These are phyloP conservation scores for Troides helena DNA, from an alignment of 2,888 invertebrate species.

Conservation along the genomic window DNA sequence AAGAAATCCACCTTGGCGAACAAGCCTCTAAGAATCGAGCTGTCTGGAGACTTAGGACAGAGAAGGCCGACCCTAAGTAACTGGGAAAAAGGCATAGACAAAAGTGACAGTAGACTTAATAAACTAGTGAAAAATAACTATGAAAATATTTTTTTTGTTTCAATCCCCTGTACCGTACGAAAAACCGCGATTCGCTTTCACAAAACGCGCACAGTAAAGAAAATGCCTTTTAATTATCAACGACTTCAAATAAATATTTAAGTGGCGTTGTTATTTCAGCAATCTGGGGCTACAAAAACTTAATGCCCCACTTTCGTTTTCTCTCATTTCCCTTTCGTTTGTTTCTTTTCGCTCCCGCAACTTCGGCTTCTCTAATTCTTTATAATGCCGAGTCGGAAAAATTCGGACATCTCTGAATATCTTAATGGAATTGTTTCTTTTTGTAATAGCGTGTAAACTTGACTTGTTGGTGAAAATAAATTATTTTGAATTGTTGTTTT, in stretches of 20 bases:
- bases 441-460: constrained; percentile 1
- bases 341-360: constrained; percentile 16
- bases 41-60: too few relatives aligned
- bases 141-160: background rate
- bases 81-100: background rate
- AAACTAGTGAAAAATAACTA: background rate
- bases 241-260: constrained; percentile 28
- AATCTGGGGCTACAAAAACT: constrained; percentile 18
- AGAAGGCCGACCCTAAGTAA: too few relatives aligned
- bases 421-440: constrained; percentile 6
- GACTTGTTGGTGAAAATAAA: background rate
- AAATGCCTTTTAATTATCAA: constrained; percentile 22
- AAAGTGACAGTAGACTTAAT: background rate
- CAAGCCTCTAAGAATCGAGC: too few relatives aligned
- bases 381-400: constrained; percentile 1
- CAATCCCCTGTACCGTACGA: background rate
- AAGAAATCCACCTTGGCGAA: too few relatives aligned
- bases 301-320: constrained; percentile 21
- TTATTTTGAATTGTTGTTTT: background rate
- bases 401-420: background rate
- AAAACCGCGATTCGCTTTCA: constrained; percentile 24
- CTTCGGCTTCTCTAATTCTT: constrained; percentile 11
- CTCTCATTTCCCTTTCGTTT: constrained; percentile 21
- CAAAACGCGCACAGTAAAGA: constrained; percentile 1
- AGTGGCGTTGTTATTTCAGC: constrained; percentile 20